Percentiles rank a stretch among this genome's conserved stretches.
These are phyloP conservation scores for Phania funesta DNA, from an alignment of 2,888 invertebrate genomes.

Conservation along the genomic window DNA sequence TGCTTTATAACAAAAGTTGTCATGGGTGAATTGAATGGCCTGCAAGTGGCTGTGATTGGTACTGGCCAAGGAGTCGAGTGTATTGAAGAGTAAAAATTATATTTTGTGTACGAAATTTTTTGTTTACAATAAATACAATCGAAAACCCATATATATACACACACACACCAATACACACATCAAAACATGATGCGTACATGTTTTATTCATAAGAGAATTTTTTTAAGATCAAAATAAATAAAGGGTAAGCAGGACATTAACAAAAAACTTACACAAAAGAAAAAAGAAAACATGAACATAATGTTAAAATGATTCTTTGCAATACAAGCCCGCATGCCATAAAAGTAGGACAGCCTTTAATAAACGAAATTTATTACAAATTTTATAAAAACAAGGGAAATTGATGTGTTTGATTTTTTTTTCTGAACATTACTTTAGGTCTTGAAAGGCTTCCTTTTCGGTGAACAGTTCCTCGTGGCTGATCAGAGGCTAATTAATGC, in stretches of 20 bases:
- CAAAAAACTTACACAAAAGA: neutral
- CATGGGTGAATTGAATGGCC: neutral
- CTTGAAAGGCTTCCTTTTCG: no score
- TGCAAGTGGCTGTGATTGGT: neutral
- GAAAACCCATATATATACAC: neutral
- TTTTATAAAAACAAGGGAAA: no score
- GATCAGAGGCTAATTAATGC: no score
- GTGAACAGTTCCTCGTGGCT: no score
- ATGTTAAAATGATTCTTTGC: neutral
- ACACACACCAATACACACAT: neutral
- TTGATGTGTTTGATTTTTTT: no score
- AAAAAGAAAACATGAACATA: neutral
- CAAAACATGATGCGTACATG: slow-evolving; percentile 25
- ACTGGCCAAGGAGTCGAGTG: slow-evolving; percentile 5
- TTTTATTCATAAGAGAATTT: slow-evolving; percentile 58
- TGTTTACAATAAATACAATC: slow-evolving; percentile 14
- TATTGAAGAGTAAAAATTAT: slow-evolving; percentile 27
- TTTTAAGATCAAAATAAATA: slow-evolving; percentile 52
- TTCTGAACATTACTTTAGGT: no score
- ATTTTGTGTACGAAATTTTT: slow-evolving; percentile 32
- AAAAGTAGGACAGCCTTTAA: no score
- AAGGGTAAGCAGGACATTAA: neutral
- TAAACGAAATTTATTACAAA: no score
- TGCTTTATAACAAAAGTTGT: neutral
- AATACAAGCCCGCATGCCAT: no score